These are phyloP conservation scores for Tinamus major DNA, from an alignment of 2,797 vertebrate species.

Conservation along the genomic window DNA sequence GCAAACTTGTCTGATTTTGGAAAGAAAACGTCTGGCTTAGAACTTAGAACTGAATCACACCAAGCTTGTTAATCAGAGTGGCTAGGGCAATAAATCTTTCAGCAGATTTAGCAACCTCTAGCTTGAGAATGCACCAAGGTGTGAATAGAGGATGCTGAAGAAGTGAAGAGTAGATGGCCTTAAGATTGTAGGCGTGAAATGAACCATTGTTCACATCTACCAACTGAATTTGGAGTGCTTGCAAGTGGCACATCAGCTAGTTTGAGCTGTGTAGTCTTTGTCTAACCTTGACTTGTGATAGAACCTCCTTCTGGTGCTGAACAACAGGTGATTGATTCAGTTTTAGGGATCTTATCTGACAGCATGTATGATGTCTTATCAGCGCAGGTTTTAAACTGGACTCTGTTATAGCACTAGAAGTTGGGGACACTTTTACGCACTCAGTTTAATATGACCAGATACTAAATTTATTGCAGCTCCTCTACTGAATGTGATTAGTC, in stretches of 20 bases:
- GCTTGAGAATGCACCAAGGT: neutral
- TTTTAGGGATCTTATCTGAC: neutral
- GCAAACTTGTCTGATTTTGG: neutral
- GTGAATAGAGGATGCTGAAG: neutral
- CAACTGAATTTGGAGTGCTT: neutral
- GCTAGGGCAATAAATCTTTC: conserved; percentile 4
- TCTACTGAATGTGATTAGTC: neutral
- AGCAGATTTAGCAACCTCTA: neutral
- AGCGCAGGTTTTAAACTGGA: neutral
- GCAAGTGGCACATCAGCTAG: neutral
- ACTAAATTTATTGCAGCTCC: neutral
- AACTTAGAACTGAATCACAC: neutral
- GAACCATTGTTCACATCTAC: neutral
- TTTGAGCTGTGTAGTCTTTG: neutral
- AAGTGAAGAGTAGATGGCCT: neutral
- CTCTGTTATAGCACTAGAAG: neutral
- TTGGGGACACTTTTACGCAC: neutral
- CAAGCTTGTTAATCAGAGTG: neutral
- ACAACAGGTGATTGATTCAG: neutral
- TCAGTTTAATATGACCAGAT: neutral
- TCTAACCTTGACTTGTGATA: neutral
- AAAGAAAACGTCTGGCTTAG: neutral
- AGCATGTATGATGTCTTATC: neutral
- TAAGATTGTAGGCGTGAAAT: conserved; percentile 12
- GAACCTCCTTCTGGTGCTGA: neutral